Base-by-base conservation (phyloP, 1,140 invertebrate genomes). In the Vanessa atalanta region DNA sequence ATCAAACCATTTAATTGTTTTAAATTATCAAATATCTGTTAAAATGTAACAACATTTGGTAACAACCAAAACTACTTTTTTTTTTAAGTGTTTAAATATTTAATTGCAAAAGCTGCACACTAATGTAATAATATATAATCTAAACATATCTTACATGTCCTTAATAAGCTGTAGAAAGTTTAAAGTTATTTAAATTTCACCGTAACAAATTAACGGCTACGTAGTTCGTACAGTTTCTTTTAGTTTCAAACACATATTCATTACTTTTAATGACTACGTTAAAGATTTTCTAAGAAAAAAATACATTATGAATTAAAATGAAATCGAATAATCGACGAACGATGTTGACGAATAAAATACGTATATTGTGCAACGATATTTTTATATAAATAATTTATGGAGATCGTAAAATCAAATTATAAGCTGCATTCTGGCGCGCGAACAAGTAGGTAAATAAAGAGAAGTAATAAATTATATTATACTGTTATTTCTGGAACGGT, bases 161-260 rank as follows among this genome's bases (percentile, higher is more conserved):
- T 16, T 20, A 16, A 6, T 14, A 57, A 11, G 23, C 11, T 7
- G 16, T 87, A 88, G 87, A 88, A 90, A 88, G 87, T 88, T 78
- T 76, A 13, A 81, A 83, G 80, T 88, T 89, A 89, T 89, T 88
- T 89, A 90, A 88, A 88, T 89, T 88, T 89, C 86, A 87, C 87
- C 86, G 88, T 86, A 85, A 88, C 78, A 81, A 80, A 87, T 81
- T 82, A 71, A 77, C 75, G 77, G 80, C 75, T 79, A 78, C 74
- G 75, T 81, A 80, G 72, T 79, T 79, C 74, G 75, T 81, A 80
- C 84, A 82, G 83, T 85, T 84, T 78, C 26, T 82, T 79, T 68
- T 79, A 75, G 84, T 86, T 80, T 73, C 53, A 37, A 64, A 70
- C 61, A 51, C 55, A 20, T 51, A 43, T 65, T 69, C 67, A 64